Conservation (phyloP, 2,797 vertebrate genomes). For the Podarcis lilfordi region DNA sequence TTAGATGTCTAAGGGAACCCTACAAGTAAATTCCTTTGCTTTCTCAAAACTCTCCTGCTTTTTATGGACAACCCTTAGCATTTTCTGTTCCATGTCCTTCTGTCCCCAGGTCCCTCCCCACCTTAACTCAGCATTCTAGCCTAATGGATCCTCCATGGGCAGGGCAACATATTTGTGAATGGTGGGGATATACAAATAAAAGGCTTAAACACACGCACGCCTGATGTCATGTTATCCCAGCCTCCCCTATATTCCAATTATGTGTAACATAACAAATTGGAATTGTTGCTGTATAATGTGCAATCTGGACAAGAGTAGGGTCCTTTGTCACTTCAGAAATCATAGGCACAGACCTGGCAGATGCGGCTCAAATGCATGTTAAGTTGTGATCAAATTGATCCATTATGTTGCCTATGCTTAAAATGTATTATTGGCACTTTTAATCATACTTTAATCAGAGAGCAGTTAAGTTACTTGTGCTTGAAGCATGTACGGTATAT, state of each 20-base stretch:
- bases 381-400: neutral
- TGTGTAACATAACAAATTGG: neutral
- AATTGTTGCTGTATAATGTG: neutral
- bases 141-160: neutral
- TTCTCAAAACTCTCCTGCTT: neutral
- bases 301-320: neutral
- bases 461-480: neutral
- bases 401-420: neutral
- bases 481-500: neutral
- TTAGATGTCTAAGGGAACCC: too few species aligned
- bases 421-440: neutral
- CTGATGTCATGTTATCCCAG: too few species aligned
- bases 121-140: neutral
- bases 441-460: neutral
- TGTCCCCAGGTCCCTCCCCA: neutral
- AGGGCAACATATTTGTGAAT: too few species aligned
- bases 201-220: neutral
- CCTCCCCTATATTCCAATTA: neutral
- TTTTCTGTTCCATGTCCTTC: neutral
- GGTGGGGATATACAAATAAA: neutral
- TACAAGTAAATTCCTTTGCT: neutral
- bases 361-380: neutral
- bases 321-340: neutral
- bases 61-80: neutral
- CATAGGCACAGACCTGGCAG: neutral